Percentiles rank a stretch among this genome's conserved stretches.
Conservation (phyloP, 2,888 invertebrate species). For the Zaprionus obscuricornis region DNA sequence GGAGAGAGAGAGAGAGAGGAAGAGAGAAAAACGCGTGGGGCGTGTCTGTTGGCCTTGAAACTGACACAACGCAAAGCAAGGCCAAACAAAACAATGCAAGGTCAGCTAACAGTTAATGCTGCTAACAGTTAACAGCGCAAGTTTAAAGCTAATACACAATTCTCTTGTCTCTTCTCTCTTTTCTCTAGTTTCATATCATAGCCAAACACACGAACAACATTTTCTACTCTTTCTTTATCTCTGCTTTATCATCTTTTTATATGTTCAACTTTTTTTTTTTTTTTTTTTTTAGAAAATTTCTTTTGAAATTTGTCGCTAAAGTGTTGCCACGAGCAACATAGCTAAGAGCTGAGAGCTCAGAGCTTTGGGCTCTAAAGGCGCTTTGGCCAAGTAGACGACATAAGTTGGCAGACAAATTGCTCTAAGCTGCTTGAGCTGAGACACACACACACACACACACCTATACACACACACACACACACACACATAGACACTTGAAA, state of each 20-base stretch:
- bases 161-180: too few relatives aligned
- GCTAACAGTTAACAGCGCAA: too few relatives aligned
- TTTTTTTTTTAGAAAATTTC: too few relatives aligned
- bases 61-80: too few relatives aligned
- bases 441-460: neutral
- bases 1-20: constrained; percentile 27
- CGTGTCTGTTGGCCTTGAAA: constrained; percentile 15
- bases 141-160: neutral
- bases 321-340: constrained; percentile 10
- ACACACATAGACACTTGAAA: neutral
- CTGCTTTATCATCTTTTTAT: too few relatives aligned
- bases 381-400: constrained; percentile 39
- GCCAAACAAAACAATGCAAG: too few relatives aligned
- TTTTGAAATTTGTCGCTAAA: too few relatives aligned
- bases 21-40: neutral
- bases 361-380: constrained; percentile 21
- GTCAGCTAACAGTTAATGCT: too few relatives aligned
- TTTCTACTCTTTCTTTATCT: too few relatives aligned
- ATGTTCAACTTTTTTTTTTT: too few relatives aligned
- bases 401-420: constrained; percentile 56
- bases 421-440: constrained; percentile 62
- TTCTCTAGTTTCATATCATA: too few relatives aligned
- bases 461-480: neutral
- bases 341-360: neutral
- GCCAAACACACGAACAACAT: too few relatives aligned